Percentiles rank a stretch among this genome's conserved stretches.
Evolutionary conservation across 2,888 invertebrate genomes (phyloP).

Genomic region (Pristionchus maxplancki): DNA sequence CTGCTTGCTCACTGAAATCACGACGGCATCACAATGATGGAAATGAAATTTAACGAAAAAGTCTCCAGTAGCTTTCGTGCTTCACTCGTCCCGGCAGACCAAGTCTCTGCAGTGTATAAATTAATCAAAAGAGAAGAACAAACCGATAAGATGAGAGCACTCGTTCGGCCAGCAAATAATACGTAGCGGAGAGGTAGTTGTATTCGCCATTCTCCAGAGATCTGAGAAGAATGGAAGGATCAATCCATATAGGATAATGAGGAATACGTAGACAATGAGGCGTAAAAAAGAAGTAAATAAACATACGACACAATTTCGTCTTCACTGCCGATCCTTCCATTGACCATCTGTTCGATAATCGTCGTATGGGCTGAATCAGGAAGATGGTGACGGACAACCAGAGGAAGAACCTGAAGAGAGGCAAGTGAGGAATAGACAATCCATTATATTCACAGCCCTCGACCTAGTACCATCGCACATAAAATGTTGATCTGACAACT

Average conservation of each 20-base stretch:
- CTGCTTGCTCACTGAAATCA: conserved; percentile 28
- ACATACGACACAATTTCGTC: conserved; percentile 89
- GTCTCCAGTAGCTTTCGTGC: background rate
- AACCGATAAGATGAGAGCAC: conserved; percentile 86
- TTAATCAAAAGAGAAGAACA: conserved; percentile 27
- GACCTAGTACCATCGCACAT: too few relatives aligned
- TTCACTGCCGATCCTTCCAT: conserved; percentile 93
- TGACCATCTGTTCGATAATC: conserved; percentile 95
- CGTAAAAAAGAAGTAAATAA: too few relatives aligned
- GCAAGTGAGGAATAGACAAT: background rate
- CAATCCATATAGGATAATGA: background rate
- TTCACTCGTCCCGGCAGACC: conserved; percentile 79
- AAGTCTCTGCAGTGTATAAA: background rate
- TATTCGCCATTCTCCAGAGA: conserved; percentile 95
- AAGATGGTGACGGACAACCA: conserved; percentile 90
- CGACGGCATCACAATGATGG: background rate
- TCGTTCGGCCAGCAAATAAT: conserved; percentile 94
- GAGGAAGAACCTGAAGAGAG: conserved; percentile 68
- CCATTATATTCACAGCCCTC: too few relatives aligned
- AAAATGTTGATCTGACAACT: too few relatives aligned
- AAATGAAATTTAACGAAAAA: background rate
- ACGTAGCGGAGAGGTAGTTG: conserved; percentile 98
- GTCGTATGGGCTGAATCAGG: conserved; percentile 90
- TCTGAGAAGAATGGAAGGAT: conserved; percentile 80
- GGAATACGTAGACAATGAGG: too few relatives aligned